These are phyloP conservation scores for Speoplatyrhinus poulsoni DNA, from an alignment of 2,113 vertebrate genomes.

Conservation along the genomic window DNA sequence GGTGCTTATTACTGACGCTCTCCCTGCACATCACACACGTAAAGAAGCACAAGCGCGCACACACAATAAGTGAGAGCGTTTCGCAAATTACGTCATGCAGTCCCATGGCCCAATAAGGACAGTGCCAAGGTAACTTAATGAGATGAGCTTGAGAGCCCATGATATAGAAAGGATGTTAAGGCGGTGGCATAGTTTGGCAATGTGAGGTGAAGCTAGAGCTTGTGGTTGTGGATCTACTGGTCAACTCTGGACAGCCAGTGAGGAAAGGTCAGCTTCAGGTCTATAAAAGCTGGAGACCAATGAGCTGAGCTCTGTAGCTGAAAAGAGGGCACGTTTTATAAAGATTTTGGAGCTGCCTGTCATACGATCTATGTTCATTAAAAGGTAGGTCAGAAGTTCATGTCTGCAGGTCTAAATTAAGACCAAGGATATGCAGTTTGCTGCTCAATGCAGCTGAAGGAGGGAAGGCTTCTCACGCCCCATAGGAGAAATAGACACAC, in stretches of 20 bases:
- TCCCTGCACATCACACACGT: conserved; percentile 24
- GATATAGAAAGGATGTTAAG: background rate
- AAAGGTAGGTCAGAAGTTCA: conserved; percentile 71
- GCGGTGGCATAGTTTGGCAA: background rate
- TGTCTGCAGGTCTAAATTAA: conserved; percentile 71
- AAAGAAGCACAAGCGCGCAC: background rate
- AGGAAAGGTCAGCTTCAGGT: background rate
- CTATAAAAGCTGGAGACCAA: background rate
- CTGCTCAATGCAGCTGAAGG: conserved; percentile 41
- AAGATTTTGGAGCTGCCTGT: conserved; percentile 51
- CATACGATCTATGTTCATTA: conserved; percentile 67
- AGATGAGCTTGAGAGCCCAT: conserved; percentile 42
- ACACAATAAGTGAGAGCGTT: conserved; percentile 47
- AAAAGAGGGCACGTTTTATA: conserved; percentile 15
- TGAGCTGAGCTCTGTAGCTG: background rate
- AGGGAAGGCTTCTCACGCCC: conserved; percentile 26
- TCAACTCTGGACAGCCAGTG: background rate
- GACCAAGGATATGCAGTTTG: conserved; percentile 54
- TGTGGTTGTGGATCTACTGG: conserved; percentile 9
- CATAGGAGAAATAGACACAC: background rate
- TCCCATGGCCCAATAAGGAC: conserved; percentile 67
- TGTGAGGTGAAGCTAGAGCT: background rate
- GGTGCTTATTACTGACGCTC: conserved; percentile 59
- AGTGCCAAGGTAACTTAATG: conserved; percentile 54
- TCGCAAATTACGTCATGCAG: conserved; percentile 75